Base-by-base conservation (phyloP, 2,113 vertebrate genomes). In the Corvus cornix region DNA sequence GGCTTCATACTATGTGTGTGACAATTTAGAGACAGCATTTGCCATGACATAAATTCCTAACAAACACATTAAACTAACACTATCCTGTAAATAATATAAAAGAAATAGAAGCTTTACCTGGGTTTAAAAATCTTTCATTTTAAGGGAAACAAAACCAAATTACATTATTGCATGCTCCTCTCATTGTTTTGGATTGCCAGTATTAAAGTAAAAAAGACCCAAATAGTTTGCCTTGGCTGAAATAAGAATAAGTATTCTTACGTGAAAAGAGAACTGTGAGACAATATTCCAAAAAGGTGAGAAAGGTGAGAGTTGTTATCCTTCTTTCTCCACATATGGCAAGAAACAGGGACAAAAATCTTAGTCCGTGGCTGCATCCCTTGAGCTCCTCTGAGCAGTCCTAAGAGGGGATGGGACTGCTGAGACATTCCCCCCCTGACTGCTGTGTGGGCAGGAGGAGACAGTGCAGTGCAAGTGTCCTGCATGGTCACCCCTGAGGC, bases 381-480 rank as follows among this genome's bases (percentile, higher is more conserved):
- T 69, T 28, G 44, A 49, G 21, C 13, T 79, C 17, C 74, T 62
- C 22, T 37, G 37, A 37, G 52, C 10, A 14, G 43, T 31, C 22
- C 39, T 30, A 18, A 6, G 59, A 76, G 6, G 7, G 9, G 21
- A 46, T 0, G 1, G 52, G 24, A 31, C 55, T 64, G 19, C n/a
- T 58, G 59, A 87, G 67, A 73, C 58, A n/a, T 4, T 33, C 1
- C 13, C 10, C 49, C 13, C 1, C 30, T 0, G 17, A 23, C 28
- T 87, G 18, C 60, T 5, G 16, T 2, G 28, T 1, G 33, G 70
- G 67, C 1, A 6, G 43, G 30, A 94, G 60, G 16, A 16, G 28
- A 60, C 7, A 2, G 9, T 0, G 1, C 1, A 10, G 12, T 37
- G 7, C 22, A 22, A 35, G 37, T 3, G 4, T 22, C 33, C 44